Base-by-base conservation (phyloP, 2,113 vertebrate genomes). In the Desmodus rotundus region DNA sequence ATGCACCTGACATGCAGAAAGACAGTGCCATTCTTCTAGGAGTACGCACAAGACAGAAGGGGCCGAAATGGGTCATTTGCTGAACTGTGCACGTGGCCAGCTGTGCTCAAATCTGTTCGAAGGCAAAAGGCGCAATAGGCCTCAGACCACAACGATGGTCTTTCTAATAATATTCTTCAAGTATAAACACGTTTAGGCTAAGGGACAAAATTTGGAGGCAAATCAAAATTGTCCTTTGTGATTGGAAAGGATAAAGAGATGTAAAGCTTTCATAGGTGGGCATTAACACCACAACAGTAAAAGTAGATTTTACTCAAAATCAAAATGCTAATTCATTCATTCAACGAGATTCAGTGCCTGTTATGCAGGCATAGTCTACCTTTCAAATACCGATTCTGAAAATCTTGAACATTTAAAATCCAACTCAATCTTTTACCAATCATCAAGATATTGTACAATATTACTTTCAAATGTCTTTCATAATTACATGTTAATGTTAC, bases 361-460 rank as follows among this genome's bases (percentile, higher is more conserved):
- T 76, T 26, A 43, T 45, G 5, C 28, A 81, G 36, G 14, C 24
- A 81, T 12, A 54, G 24, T 36, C 20, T 43, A 68, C 38, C 7
- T 43, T 74, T 87, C 31, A 83, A 95, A 76, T 13, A 95, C 2
- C 33, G 74, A 24, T 31, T 93, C 36, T 41, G 20, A 92, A 94
- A 90, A 16, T 70, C 19, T 94, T 68, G 84, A 93, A 70, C 65
- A 94, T 36, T 67, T 85, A 85, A 94, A 96, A 95, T 80, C 56
- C 33, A 78, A 63, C 19, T 70, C 36, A 85, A 36, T 61, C 13
- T 68, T 91, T 85, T 41, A 52, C 28, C 28, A 97, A 12, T 78
- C 41, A 85, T 76, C 78, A 95, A 80, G 28, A 87, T 52, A 84
- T 8, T n/a, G 50, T 24, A 89, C 16, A 81, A 38, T 45, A 85